These are phyloP conservation scores for Psammodynastes pulverulentus DNA, from an alignment of 2,113 vertebrate species.

Conservation along the genomic window DNA sequence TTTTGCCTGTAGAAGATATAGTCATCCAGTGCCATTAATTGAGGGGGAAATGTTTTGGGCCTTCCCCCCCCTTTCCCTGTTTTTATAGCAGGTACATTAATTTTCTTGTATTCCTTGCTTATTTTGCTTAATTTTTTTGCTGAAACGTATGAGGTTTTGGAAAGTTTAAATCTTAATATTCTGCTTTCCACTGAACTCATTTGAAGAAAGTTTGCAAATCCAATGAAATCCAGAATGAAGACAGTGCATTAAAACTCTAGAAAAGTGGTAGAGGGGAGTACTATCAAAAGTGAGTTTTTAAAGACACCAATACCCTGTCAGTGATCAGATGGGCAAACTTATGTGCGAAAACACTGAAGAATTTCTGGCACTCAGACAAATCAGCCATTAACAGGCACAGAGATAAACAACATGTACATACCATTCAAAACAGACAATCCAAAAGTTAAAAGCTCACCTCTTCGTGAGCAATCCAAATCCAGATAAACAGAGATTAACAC, in stretches of 20 bases:
- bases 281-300: not conserved
- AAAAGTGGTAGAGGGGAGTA: not conserved
- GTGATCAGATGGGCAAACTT: not conserved
- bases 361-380: not conserved
- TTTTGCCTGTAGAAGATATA: not conserved
- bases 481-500: not conserved
- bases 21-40: not conserved
- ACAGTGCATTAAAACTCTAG: not conserved
- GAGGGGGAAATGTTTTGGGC: not conserved
- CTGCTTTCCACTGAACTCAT: not conserved
- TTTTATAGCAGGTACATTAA: not conserved
- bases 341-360: not conserved
- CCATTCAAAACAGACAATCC: not conserved
- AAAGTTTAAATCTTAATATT: not conserved
- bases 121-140: not conserved
- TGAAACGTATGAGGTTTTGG: not conserved
- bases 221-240: not conserved
- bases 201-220: not conserved
- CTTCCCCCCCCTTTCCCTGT: not conserved
- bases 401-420: not conserved
- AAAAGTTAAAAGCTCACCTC: not conserved
- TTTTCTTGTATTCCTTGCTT: not conserved
- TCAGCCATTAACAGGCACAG: not conserved
- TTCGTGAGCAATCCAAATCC: not conserved
- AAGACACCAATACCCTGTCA: not conserved